phyloP scores from a whole-genome alignment of 2,797 vertebrate genomes.

The Chelidonichthys spinosus region DNA sequence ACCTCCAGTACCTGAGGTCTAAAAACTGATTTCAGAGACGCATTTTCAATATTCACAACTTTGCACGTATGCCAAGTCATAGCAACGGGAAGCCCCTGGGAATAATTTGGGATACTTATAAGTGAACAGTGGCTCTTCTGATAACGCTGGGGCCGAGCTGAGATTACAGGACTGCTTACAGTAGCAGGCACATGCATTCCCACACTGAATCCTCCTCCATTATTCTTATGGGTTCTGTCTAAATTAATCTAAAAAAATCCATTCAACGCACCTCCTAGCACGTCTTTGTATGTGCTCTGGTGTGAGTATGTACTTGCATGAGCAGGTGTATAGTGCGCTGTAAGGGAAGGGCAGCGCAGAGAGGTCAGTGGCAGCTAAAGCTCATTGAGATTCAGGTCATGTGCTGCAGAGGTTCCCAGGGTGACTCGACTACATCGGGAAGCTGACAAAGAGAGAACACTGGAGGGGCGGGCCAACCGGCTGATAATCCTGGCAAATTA shows the following conservation, averaged over 20 bases:
- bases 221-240: background rate
- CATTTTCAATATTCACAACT: background rate
- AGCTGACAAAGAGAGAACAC: constrained; percentile 65
- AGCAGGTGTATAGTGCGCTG: constrained; percentile 41
- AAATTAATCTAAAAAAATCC: constrained; percentile 11
- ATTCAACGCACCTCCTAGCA: constrained; percentile 16
- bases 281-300: constrained; percentile 12
- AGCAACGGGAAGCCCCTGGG: constrained; percentile 31
- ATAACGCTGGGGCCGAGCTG: constrained; percentile 28
- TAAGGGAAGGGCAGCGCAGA: constrained; percentile 57
- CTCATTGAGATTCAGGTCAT: constrained; percentile 82
- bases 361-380: constrained; percentile 68
- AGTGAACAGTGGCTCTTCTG: constrained; percentile 25
- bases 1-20: background rate
- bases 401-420: constrained; percentile 75
- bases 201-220: constrained; percentile 31
- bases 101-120: constrained; percentile 29
- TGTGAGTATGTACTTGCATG: background rate
- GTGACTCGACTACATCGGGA: constrained; percentile 73
- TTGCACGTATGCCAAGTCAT: background rate
- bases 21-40: constrained; percentile 21
- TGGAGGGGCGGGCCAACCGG: constrained; percentile 34
- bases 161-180: constrained; percentile 51
- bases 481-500: constrained; percentile 72
- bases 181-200: constrained; percentile 54